A percentile compares a stretch with the other conserved stretches of the same genome.
Evolutionary conservation across 1,140 invertebrate genomes (phyloP).

Genomic region (Polyergus mexicanus): DNA sequence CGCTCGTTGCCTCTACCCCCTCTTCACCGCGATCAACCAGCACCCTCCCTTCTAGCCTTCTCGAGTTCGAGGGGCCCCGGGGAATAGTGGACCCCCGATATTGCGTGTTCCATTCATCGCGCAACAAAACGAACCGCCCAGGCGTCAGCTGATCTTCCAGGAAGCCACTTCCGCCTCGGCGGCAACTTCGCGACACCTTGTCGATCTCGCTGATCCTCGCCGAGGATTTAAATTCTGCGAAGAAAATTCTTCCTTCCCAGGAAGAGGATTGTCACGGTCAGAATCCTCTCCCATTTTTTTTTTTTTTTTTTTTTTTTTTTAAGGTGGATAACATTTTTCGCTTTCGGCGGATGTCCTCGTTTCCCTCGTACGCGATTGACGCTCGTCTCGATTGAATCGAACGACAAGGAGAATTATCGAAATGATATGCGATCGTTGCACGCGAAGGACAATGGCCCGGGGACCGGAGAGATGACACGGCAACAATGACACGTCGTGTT

Average conservation of each 20-base stretch:
- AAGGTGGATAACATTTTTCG: not conserved
- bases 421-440: conserved; percentile 57
- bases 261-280: conserved; percentile 20
- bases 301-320: not conserved
- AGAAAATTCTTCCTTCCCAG: not conserved
- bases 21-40: conserved; percentile 50
- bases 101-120: conserved; percentile 68
- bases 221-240: conserved; percentile 68
- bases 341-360: not conserved
- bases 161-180: conserved; percentile 66
- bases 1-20: conserved; percentile 68
- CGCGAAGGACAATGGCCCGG: conserved; percentile 71
- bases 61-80: conserved; percentile 31
- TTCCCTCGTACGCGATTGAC: not conserved
- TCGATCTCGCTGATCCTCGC: conserved; percentile 53
- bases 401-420: conserved; percentile 10
- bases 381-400: conserved; percentile 39
- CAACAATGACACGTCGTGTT: conserved; percentile 81
- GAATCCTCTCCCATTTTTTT: conserved; percentile 11
- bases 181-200: conserved; percentile 63
- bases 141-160: conserved; percentile 73
- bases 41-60: conserved; percentile 44
- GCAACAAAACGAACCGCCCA: conserved; percentile 69
- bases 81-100: conserved; percentile 51
- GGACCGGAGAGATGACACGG: conserved; percentile 81